Percentiles rank a stretch among this genome's conserved stretches.
Conservation (phyloP, 1,140 invertebrate species). For the Neotoxoptera formosana region DNA sequence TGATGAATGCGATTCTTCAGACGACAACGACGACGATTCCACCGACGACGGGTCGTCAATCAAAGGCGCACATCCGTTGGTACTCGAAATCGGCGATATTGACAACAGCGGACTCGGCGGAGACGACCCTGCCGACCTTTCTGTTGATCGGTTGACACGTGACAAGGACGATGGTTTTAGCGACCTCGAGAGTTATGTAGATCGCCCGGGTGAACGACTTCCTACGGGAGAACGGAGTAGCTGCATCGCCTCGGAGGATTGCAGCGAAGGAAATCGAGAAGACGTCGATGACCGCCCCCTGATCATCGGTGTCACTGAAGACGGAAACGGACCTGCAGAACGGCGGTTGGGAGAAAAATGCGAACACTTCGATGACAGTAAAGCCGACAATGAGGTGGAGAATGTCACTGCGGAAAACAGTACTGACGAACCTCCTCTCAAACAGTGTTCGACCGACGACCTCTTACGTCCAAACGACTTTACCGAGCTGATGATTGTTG, state of each 20-base stretch:
- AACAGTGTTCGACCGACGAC: not conserved
- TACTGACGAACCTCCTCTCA: not conserved
- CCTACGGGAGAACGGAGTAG: not conserved
- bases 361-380: not conserved
- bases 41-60: not conserved
- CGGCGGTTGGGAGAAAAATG: not conserved
- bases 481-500: not conserved
- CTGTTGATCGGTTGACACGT: not conserved
- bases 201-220: not conserved
- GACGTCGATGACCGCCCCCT: not conserved
- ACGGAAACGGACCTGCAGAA: no score
- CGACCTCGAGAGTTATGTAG: not conserved
- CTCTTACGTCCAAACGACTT: not conserved
- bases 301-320: not conserved
- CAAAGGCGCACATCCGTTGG: not conserved
- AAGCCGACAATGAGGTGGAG: not conserved
- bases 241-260: not conserved
- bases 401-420: not conserved
- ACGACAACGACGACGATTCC: slow-evolving; percentile 37
- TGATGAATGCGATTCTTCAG: slow-evolving; percentile 28
- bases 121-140: not conserved
- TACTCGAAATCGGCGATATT: not conserved
- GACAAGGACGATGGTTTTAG: not conserved
- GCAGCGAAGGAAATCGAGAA: not conserved
- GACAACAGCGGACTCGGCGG: not conserved